phyloP scores from a whole-genome alignment of 2,797 vertebrate species.

The Poeciliopsis infans region DNA sequence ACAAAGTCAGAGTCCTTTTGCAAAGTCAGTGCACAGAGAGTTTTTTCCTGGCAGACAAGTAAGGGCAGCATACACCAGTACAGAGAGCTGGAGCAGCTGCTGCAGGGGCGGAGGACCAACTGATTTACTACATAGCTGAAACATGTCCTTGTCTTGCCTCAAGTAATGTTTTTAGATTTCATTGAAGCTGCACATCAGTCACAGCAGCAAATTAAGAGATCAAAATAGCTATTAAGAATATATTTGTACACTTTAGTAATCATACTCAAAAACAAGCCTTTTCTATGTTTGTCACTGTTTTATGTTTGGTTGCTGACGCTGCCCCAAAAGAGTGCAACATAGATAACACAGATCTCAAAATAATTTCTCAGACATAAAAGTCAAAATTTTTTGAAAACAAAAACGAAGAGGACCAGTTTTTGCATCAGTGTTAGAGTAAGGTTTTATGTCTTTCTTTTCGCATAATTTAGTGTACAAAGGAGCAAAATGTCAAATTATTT shows the following conservation, averaged over 20 bases:
- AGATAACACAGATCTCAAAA: background rate
- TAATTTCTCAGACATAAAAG: background rate
- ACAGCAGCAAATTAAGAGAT: constrained; percentile 39
- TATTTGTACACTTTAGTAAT: constrained; percentile 9
- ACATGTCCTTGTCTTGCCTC: constrained; percentile 43
- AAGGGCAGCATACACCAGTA: constrained; percentile 23
- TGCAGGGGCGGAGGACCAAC: constrained; percentile 30
- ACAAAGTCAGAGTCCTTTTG: constrained; percentile 29
- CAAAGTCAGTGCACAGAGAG: constrained; percentile 32
- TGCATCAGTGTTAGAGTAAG: background rate
- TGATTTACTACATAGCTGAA: constrained; percentile 50
- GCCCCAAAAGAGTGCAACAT: background rate
- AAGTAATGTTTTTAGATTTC: constrained; percentile 43
- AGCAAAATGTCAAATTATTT: background rate
- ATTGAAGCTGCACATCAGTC: constrained; percentile 48
- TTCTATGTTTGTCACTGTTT: background rate
- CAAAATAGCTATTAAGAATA: constrained; percentile 32
- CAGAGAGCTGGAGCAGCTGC: constrained; percentile 37
- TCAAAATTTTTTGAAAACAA: background rate
- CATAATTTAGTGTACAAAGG: background rate
- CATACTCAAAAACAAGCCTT: background rate
- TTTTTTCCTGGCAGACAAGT: constrained; percentile 26
- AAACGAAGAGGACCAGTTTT: background rate
- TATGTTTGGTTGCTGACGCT: background rate
- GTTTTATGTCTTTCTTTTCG: background rate